Evolutionary conservation across 1,140 invertebrate species (phyloP).

Genomic region (Philaenus spumarius): DNA sequence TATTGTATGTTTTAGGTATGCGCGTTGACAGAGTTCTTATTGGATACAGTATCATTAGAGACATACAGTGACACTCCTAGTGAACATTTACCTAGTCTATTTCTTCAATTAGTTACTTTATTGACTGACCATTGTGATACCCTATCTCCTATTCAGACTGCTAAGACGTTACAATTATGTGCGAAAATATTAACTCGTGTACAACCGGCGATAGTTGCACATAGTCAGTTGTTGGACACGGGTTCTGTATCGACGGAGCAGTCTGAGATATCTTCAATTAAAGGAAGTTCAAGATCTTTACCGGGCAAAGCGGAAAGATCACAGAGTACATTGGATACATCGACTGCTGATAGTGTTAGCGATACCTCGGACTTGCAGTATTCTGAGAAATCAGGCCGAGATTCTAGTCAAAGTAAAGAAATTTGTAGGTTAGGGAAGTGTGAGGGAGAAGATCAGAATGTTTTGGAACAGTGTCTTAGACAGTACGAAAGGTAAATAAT

Average conservation of each 20-base stretch:
- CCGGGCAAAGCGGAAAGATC: not conserved
- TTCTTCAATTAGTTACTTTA: conserved; percentile 56
- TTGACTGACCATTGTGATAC: conserved; percentile 50
- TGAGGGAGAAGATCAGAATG: conserved; percentile 2
- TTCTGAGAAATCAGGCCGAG: not conserved
- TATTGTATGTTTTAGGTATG: conserved; percentile 52
- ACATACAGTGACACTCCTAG: conserved; percentile 73
- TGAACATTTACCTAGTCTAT: conserved; percentile 67
- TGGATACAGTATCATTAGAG: conserved; percentile 74
- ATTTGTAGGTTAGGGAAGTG: not conserved
- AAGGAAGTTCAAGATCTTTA: not conserved
- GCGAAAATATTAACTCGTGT: conserved; percentile 71
- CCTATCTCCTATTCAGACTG: conserved; percentile 56
- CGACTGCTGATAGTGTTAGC: not conserved
- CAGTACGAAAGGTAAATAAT: conserved; percentile 29
- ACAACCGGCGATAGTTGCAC: conserved; percentile 46
- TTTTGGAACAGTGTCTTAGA: conserved; percentile 29
- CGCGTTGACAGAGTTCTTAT: conserved; percentile 64
- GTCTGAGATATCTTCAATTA: too few relatives aligned
- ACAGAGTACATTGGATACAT: not conserved
- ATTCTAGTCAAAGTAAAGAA: not conserved
- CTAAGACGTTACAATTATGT: conserved; percentile 56
- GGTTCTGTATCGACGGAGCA: not conserved
- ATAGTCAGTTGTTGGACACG: not conserved
- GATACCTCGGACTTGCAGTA: not conserved